Base-by-base conservation (phyloP, 2,113 vertebrate species). In the Bubo scandiacus region DNA sequence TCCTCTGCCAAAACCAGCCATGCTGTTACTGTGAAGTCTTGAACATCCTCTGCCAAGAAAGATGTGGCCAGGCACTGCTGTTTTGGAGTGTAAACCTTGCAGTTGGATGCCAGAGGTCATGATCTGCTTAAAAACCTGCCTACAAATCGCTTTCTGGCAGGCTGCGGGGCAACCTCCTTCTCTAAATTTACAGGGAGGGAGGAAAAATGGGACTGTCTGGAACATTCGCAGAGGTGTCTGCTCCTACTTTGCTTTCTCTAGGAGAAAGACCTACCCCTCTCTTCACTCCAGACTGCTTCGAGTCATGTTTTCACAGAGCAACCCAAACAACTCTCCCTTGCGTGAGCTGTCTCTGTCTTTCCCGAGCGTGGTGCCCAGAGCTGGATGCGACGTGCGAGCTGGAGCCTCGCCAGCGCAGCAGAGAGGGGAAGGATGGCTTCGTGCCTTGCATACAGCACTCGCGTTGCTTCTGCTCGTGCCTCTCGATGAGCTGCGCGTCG, bases 401-500 rank as follows among this genome's bases (percentile, higher is more conserved):
- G 58, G 43, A 71, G 23, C 58, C 58, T 65, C 1, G 5, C 43
- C 83, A 57, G 55, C 5, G 4, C 36, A 7, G 52, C 3, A 4
- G 42, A 34, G 71, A 38, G 16, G 23, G 74, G 47, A 38, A 68
- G 32, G 67, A 43, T 5, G 27, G 54, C 81, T 74, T 51, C 2
- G 10, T 51, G 67, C 5, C 1, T 34, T 4, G 61, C 67, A 22
- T 29, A 7, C 27, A 18, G 16, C 45, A 2, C 47, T 73, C 1
- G 1, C 15, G 2, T 62, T 21, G 2, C 73, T 49, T 12, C 30
- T 54, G 45, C 73, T 57, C 5, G 7, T 16, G 52, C 1, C 2
- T 74, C 68, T 30, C 3, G 1, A 4, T 18, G 67, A 68, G 74
- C 61, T 38, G 36, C 15, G 2, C 1, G 4, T 19, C 0, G 1